These are phyloP conservation scores for Amphilophus citrinellus DNA, from an alignment of 2,113 vertebrate genomes.

Conservation along the genomic window DNA sequence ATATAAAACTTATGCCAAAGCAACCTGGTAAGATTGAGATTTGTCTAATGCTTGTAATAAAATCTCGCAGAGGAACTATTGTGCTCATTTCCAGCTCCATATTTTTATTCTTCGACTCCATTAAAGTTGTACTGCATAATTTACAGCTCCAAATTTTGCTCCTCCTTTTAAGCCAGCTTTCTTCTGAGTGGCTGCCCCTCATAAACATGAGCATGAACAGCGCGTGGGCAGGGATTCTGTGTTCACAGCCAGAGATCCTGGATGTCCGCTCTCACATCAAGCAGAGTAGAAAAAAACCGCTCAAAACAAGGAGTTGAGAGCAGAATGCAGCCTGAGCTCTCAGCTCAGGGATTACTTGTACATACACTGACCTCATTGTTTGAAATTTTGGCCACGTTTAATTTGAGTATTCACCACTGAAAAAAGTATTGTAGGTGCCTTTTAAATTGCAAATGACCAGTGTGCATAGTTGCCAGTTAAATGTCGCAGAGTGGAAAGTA, in stretches of 20 bases:
- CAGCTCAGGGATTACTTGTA: neutral
- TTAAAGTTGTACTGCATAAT: neutral
- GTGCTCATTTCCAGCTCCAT: neutral
- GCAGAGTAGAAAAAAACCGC: neutral
- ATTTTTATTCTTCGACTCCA: neutral
- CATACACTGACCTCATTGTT: neutral
- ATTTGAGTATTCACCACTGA: neutral
- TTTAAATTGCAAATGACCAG: constrained; percentile 7
- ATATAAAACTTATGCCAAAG: neutral
- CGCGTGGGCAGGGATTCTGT: neutral
- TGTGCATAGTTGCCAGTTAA: neutral
- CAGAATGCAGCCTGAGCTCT: no score
- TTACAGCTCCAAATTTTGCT: neutral
- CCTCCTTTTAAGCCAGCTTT: neutral
- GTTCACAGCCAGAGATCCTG: neutral
- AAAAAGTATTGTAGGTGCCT: neutral
- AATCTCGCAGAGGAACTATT: neutral
- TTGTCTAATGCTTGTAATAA: neutral
- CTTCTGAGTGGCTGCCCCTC: neutral
- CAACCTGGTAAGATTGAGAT: neutral
- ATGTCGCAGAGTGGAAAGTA: neutral
- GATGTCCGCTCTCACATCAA: neutral
- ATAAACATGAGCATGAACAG: neutral
- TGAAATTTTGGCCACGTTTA: neutral
- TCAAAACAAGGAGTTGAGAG: neutral